These are phyloP conservation scores for Anniella stebbinsi DNA, from an alignment of 2,797 vertebrate species.

Conservation along the genomic window DNA sequence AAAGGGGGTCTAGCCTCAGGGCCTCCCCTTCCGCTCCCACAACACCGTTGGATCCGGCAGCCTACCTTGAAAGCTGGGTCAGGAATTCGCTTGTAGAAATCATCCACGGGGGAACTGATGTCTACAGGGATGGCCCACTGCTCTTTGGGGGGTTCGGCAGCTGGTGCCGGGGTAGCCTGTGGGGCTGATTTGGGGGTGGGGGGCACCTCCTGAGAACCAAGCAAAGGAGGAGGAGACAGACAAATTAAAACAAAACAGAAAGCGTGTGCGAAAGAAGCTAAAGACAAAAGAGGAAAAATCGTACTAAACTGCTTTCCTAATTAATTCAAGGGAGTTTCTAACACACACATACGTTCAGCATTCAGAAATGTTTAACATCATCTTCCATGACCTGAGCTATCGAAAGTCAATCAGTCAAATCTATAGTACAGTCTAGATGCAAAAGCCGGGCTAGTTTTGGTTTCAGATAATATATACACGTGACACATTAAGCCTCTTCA, in stretches of 20 bases:
- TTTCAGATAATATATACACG: too few relatives aligned
- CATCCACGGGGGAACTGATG: slow-evolving; percentile 84
- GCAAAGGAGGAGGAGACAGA: background rate
- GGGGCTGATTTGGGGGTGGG: slow-evolving; percentile 9
- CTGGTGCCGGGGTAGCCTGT: slow-evolving; percentile 24
- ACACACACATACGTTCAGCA: background rate
- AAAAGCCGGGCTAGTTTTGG: too few relatives aligned
- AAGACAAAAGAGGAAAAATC: slow-evolving; percentile 25
- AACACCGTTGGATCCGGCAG: rapidly evolving
- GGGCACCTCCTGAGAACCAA: slow-evolving; percentile 63
- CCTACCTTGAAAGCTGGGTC: slow-evolving; percentile 83
- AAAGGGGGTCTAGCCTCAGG: background rate
- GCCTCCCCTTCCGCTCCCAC: too few relatives aligned
- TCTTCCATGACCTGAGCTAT: background rate
- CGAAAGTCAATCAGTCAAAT: too few relatives aligned
- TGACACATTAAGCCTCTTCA: too few relatives aligned
- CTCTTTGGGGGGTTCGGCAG: slow-evolving; percentile 77
- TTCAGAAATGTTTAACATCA: background rate
- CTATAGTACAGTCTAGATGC: too few relatives aligned
- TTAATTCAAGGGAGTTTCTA: background rate
- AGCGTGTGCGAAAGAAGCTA: background rate
- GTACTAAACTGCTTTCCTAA: background rate
- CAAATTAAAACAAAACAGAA: too few relatives aligned
- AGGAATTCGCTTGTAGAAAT: slow-evolving; percentile 92
- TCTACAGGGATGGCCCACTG: slow-evolving; percentile 91